Conservation (phyloP, 1,140 invertebrate genomes). For the Nymphalis io region DNA sequence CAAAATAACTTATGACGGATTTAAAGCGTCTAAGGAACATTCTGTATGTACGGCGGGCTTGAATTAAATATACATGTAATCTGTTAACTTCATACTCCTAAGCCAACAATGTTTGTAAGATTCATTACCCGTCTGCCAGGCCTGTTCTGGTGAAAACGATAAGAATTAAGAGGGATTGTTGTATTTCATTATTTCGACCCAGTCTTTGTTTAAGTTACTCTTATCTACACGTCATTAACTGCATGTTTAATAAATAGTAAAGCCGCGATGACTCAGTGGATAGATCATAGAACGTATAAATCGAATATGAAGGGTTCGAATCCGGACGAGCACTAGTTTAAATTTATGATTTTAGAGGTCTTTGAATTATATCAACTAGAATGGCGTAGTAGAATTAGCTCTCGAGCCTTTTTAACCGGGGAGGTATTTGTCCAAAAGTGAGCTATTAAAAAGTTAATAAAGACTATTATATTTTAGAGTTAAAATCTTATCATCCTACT, state of each 20-base stretch:
- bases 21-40: constrained; percentile 32
- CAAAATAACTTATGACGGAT: constrained; percentile 45
- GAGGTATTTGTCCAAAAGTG: too few species aligned
- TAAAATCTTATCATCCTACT: too few species aligned
- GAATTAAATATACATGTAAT: constrained; percentile 63
- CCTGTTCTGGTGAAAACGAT: constrained; percentile 45
- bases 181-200: constrained; percentile 35
- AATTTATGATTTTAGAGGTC: too few species aligned
- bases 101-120: constrained; percentile 48
- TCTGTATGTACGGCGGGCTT: constrained; percentile 28
- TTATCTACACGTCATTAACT: constrained; percentile 18
- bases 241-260: constrained; percentile 25
- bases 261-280: too few species aligned
- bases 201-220: constrained; percentile 21
- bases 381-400: too few species aligned
- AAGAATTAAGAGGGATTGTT: constrained; percentile 44
- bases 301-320: too few species aligned
- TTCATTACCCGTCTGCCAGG: constrained; percentile 43
- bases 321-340: too few species aligned
- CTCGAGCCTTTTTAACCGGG: too few species aligned
- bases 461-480: too few species aligned
- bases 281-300: too few species aligned
- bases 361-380: too few species aligned
- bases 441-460: too few species aligned
- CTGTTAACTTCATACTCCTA: constrained; percentile 51